Evolutionary conservation across 2,797 vertebrate species (phyloP).

Genomic region (Molossus molossus): DNA sequence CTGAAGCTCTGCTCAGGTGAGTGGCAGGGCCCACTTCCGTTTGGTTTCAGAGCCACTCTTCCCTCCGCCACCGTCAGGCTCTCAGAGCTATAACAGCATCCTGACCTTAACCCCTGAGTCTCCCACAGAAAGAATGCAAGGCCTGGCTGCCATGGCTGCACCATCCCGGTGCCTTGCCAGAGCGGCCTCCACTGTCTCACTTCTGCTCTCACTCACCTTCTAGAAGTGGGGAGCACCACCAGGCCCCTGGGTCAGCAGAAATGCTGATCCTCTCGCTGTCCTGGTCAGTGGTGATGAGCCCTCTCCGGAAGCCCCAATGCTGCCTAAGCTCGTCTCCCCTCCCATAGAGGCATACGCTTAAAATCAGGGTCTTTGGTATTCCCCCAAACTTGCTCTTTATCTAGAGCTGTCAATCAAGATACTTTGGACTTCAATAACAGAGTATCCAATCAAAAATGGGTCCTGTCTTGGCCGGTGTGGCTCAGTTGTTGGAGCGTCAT

Average conservation of each 20-base stretch:
- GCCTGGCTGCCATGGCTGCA: not conserved
- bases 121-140: not conserved
- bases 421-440: not conserved
- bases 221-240: not conserved
- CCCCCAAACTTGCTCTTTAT: not conserved
- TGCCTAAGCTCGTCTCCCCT: not conserved
- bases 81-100: not conserved
- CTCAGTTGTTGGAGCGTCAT: not conserved
- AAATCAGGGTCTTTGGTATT: not conserved
- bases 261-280: not conserved
- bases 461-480: not conserved
- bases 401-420: not conserved
- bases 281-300: not conserved
- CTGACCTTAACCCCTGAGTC: not conserved
- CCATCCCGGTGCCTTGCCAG: fast-evolving
- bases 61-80: not conserved
- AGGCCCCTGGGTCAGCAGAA: not conserved
- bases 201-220: not conserved
- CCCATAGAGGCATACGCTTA: not conserved
- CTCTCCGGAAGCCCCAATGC: not conserved
- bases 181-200: not conserved
- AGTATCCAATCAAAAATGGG: not conserved
- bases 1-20: constrained; percentile 10
- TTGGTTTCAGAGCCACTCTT: not conserved
- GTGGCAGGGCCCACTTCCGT: not conserved